Evolutionary conservation across 1,140 invertebrate genomes (phyloP), one percentile per base, ranked within the genome.

Genomic region (Cydia fagiglandana): DNA sequence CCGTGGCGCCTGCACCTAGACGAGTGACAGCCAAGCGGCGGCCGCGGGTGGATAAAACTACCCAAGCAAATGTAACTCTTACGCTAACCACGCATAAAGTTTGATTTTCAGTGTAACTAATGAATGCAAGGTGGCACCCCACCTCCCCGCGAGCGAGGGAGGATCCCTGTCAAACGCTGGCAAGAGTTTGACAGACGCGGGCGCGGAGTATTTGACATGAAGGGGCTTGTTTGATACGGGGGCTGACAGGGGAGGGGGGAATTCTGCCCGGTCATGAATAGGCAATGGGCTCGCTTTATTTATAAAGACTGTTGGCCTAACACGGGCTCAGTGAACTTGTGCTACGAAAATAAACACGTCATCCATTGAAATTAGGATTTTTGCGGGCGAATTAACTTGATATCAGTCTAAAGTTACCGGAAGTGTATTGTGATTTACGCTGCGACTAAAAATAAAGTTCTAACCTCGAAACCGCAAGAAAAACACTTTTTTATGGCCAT

Each of bases 121-220:
- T 17, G 41, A 73, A 73, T 76, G 81, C 81, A 87, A 91, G 88
- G 88, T 89, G 88, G 89, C 86, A 85, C 83, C 86, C 86, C 83
- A 88, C 88, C 88, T 81, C 87, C 89, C 86, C 87, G 84, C 87
- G 83, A 81, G 86, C 84, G 84, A 88, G 91, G 91, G 91, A 89
- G 90, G 90, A 90, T 91, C 90, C 90, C 87, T 93, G 91, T 93
- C 91, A 93, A 93, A 93, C 89, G 88, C 86, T 91, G 89, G 86
- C 88, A 91, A 93, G 91, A 93, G 91, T 93, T 93, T 93, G 91
- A 93, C 91, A 93, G 91, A 90, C 90, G 89, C 90, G 89, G 90
- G 91, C 86, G 89, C 86, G 89, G 90, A 93, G 91, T 91, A 89
- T 93, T 93, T 93, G 91, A 93, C 91, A 91, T 93, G 91, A 91